phyloP scores from a whole-genome alignment of 2,888 invertebrate species.

The Orthosia gothica region DNA sequence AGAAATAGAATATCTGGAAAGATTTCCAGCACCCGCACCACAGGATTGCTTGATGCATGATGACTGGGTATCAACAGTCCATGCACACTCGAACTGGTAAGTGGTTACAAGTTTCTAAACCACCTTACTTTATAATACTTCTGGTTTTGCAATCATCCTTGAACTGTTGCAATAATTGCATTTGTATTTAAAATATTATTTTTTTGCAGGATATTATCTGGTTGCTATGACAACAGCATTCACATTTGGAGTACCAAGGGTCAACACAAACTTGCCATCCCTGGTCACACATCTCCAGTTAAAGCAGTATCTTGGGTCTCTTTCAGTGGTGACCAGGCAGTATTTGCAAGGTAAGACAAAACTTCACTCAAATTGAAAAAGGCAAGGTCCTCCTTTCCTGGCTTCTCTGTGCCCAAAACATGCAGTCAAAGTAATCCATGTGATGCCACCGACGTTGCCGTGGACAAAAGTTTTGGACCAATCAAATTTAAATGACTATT shows the following conservation, averaged over 20 bases:
- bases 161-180: not conserved
- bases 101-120: slow-evolving; percentile 14
- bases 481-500: too few species aligned
- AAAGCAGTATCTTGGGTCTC: slow-evolving; percentile 97
- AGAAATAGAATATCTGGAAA: slow-evolving; percentile 97
- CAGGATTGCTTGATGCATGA: slow-evolving; percentile 98
- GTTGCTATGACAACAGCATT: slow-evolving; percentile 98
- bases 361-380: too few species aligned
- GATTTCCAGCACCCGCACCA: slow-evolving; percentile 97
- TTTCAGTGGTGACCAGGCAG: slow-evolving; percentile 92
- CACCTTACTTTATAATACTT: not conserved
- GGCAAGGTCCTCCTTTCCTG: too few species aligned
- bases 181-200: not conserved
- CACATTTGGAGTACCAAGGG: slow-evolving; percentile 97
- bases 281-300: slow-evolving; percentile 96
- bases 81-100: slow-evolving; percentile 93
- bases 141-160: not conserved
- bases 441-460: too few species aligned
- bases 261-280: slow-evolving; percentile 95
- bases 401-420: too few species aligned
- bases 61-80: slow-evolving; percentile 99
- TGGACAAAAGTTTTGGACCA: too few species aligned
- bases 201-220: slow-evolving; percentile 95
- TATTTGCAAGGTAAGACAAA: slow-evolving; percentile 93
- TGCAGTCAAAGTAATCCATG: too few species aligned